Evolutionary conservation across 2,888 invertebrate species (phyloP), one percentile per base, ranked within the genome.

Genomic region (Paralinhomoeus sp.): DNA sequence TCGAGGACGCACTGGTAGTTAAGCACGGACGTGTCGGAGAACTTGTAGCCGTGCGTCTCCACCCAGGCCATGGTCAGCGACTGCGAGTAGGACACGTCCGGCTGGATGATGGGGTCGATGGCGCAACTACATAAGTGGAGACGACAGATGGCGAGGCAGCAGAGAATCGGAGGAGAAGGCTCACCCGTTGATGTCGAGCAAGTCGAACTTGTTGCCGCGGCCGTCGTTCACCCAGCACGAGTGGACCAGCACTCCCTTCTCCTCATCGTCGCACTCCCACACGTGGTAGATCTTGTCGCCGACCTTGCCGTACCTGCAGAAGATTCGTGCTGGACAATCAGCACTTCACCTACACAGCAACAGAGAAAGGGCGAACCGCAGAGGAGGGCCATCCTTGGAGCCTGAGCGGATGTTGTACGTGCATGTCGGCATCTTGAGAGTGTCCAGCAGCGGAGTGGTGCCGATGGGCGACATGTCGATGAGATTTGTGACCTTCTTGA

Each of bases 1-100:
- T 57, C 57, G 9, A 58, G 46, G 17, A 57, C 48, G 45, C 57
- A 57, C 44, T 56, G 56, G 43, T 58, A 57, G 50, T 58, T 57
- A 18, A 57, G 49, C 17, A 56, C 54, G 24, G 42, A 41, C n/a
- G 40, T 40, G 31, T 40, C 40, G 5, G 54, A 55, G 48, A 58
- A 57, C 41, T 58, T 58, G 48, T 58, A 57, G 35, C 58, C 58
- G 36, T 47, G 57, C 3, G 58, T 57, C 40, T 57, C 57, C 12
- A 54, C 56, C 40, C 35, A 45, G n/a, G 57, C 57, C 47, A 49
- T 45, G 27, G 48, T 51, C 21, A 45, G 45, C 17, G 51, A 50
- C 21, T 43, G 22, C 21, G 54, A 48, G 44, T 57, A 57, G 5
- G 47, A 48, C 18, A 52, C 49, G 47, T 57, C 57, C 12, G 58